These are phyloP conservation scores for Lordiphosa collinella DNA, from an alignment of 1,140 invertebrate species.

Conservation along the genomic window DNA sequence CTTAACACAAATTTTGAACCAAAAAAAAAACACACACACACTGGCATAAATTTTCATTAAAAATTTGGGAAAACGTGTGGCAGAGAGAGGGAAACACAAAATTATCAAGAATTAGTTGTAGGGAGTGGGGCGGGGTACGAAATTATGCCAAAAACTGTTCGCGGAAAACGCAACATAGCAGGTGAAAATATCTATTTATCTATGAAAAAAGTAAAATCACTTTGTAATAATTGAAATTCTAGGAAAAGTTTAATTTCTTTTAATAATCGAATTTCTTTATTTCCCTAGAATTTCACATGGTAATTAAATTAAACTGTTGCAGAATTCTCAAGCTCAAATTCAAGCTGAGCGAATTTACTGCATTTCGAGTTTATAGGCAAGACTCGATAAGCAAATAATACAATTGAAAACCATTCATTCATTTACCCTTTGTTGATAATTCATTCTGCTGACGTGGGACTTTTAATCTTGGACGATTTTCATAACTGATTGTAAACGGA, in stretches of 20 bases:
- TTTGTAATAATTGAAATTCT: too few species aligned
- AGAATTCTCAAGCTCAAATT: too few species aligned
- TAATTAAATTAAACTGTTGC: not conserved
- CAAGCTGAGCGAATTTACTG: too few species aligned
- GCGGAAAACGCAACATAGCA: conserved; percentile 19
- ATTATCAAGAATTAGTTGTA: conserved; percentile 51
- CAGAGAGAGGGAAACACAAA: conserved; percentile 23
- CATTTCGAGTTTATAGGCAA: not conserved
- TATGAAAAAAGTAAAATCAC: conserved; percentile 11
- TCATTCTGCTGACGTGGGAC: not conserved
- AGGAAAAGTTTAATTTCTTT: too few species aligned
- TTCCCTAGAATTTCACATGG: conserved; percentile 22
- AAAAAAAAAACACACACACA: conserved; percentile 16
- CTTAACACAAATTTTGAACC: conserved; percentile 35
- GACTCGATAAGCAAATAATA: conserved; percentile 6
- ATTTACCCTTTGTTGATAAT: conserved; percentile 7
- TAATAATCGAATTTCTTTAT: too few species aligned
- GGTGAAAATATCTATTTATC: conserved; percentile 42
- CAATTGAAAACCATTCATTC: conserved; percentile 37
- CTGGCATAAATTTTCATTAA: conserved; percentile 53
- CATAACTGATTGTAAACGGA: conserved; percentile 3
- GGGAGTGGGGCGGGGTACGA: not conserved
- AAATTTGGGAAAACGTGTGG: conserved; percentile 24
- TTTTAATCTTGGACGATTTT: not conserved
- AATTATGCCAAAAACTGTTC: conserved; percentile 11